Evolutionary conservation across 2,888 invertebrate genomes (phyloP).

Genomic region (Caenorhabditis parvicauda): DNA sequence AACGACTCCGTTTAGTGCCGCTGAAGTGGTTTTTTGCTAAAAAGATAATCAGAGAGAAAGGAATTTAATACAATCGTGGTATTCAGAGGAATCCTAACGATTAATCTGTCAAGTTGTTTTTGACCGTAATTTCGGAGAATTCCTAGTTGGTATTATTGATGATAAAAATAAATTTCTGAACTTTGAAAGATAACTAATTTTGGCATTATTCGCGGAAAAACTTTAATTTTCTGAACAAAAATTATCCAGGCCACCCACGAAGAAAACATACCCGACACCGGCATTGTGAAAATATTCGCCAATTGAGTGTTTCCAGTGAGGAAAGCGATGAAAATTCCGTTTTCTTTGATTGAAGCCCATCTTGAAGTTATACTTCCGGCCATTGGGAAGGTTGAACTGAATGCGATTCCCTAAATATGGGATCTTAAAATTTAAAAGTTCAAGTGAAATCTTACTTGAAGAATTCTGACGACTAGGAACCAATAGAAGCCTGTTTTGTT

Average conservation of each 20-base stretch:
- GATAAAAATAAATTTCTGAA: not conserved
- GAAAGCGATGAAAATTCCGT: constrained; percentile 34
- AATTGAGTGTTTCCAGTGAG: constrained; percentile 34
- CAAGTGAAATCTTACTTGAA: not conserved
- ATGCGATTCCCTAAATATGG: constrained; percentile 38
- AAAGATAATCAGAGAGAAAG: no score
- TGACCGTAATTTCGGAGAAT: no score
- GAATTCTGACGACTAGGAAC: no score
- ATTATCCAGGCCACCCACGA: no score
- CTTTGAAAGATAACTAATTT: not conserved
- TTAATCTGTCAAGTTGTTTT: no score
- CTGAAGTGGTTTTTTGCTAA: no score
- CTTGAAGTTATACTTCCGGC: constrained; percentile 28
- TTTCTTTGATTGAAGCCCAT: constrained; percentile 32
- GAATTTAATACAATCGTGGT: no score
- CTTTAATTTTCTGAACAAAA: not conserved
- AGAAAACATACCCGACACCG: constrained; percentile 25
- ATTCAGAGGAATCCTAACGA: no score
- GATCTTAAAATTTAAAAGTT: no score
- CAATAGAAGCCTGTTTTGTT: no score
- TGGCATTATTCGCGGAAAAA: not conserved
- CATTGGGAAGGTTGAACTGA: constrained; percentile 32
- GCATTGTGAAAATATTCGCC: constrained; percentile 37
- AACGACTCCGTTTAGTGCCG: no score
- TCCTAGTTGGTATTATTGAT: no score